Evolutionary conservation across 2,797 vertebrate genomes (phyloP).

Genomic region (Zenarchopterus dispar): DNA sequence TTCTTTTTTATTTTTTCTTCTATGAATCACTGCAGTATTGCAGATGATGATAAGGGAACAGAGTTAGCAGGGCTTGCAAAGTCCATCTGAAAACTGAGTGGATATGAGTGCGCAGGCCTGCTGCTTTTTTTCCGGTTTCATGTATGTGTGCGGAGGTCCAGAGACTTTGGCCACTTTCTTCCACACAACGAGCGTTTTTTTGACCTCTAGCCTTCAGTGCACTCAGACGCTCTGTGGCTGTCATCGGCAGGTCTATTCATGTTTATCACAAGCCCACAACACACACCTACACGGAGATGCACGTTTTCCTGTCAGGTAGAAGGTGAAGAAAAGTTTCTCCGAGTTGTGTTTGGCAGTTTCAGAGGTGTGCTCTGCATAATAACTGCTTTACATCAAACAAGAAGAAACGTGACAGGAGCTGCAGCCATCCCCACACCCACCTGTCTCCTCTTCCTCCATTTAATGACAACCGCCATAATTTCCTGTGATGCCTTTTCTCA

Average conservation of each 20-base stretch:
- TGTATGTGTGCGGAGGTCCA: no score
- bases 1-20: conserved; percentile 2
- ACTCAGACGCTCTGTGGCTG: conserved; percentile 4
- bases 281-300: no score
- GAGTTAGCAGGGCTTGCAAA: neutral
- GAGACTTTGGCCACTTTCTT: neutral
- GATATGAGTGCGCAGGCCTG: neutral
- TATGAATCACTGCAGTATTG: conserved; percentile 8
- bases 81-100: conserved; percentile 27
- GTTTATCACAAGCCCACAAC: no score
- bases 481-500: neutral
- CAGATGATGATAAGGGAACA: conserved; percentile 22
- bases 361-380: conserved; percentile 23
- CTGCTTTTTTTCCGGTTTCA: no score
- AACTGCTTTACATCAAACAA: conserved; percentile 5
- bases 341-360: neutral
- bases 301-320: no score
- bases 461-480: conserved; percentile 5
- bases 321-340: neutral
- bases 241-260: no score
- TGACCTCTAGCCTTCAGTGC: conserved; percentile 41
- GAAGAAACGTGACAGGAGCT: conserved; percentile 22
- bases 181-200: conserved; percentile 4
- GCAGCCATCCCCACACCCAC: neutral
- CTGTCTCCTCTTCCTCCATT: conserved; percentile 1